Evolutionary conservation across 2,797 vertebrate species (phyloP), one percentile per base, ranked within the genome.

Genomic region (Peromyscus attwateri): DNA sequence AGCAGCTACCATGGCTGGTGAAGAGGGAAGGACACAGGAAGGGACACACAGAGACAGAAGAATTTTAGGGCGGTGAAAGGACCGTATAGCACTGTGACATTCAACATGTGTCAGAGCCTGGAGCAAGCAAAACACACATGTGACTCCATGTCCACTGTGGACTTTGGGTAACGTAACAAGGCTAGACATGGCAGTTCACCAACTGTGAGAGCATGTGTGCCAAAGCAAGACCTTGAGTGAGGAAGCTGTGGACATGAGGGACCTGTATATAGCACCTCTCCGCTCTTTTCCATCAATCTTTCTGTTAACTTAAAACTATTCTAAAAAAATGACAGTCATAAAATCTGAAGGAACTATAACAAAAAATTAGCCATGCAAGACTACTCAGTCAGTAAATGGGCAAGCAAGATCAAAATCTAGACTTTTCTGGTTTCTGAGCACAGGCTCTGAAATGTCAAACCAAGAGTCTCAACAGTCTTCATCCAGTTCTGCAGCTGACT

Each of bases 361-460:
- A 64, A 80, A 71, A 91, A 64, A 89, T n/a, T 66, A 68, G 90
- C 46, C 75, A 93, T 71, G 60, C n/a, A 91, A 92, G 23, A 68
- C n/a, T 34, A 64, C 40, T 75, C 12, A 49, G 11, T 60, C 34
- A 89, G 12, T 52, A 90, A n/a, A 2, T 27, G 9, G 21, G 68
- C 14, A 94, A 43, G 17, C 17, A 25, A 60, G 34, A 92, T 37
- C 34, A n/a, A 93, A 89, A 76, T 76, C 14, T 64, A 73, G 31
- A 52, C 29, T 64, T 88, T 60, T 52, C 68, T 25, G n/a, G 43
- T 34, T 90, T 43, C 31, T 66, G 87, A 83, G 37, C 9, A 79
- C 31, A 40, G 29, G 43, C 0, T 62, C 27, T 85, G 55, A 87
- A 57, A 70, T 37, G 84, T 91, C 57, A 75, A 87, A 52, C 89